These are phyloP conservation scores for Fregata magnificens DNA, from an alignment of 2,113 vertebrate genomes.

Conservation along the genomic window DNA sequence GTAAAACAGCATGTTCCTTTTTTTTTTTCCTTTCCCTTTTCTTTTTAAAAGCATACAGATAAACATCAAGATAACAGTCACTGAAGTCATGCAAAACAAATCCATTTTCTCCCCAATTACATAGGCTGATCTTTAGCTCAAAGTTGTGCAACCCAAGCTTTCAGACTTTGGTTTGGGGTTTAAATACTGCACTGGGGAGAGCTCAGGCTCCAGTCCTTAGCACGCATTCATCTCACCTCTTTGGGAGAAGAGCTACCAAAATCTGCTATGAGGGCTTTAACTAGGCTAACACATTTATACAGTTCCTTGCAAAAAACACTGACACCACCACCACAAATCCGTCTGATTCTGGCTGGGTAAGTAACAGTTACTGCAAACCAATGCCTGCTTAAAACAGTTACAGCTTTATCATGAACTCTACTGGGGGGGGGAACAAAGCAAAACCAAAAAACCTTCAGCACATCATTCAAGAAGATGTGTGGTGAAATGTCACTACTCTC, in stretches of 20 bases:
- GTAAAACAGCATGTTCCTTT: background rate
- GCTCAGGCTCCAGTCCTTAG: background rate
- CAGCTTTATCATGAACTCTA: background rate
- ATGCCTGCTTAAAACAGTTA: background rate
- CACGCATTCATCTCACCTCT: no score
- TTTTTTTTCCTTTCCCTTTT: no score
- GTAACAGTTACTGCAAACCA: background rate
- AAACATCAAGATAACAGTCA: background rate
- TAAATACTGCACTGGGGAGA: background rate
- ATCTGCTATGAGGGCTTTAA: background rate
- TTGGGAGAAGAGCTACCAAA: background rate
- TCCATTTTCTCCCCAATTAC: background rate
- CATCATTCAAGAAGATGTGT: background rate
- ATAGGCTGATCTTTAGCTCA: background rate
- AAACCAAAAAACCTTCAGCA: background rate
- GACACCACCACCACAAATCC: background rate
- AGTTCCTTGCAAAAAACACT: background rate
- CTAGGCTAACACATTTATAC: background rate
- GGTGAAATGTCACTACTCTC: background rate
- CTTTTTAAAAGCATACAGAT: no score
- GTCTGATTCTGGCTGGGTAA: background rate
- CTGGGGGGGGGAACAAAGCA: no score
- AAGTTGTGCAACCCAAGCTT: background rate
- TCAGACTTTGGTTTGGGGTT: background rate
- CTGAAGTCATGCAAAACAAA: background rate